Percentiles rank a stretch among this genome's conserved stretches.
phyloP scores from a whole-genome alignment of 2,888 invertebrate genomes.

The Acronicta leporina region DNA sequence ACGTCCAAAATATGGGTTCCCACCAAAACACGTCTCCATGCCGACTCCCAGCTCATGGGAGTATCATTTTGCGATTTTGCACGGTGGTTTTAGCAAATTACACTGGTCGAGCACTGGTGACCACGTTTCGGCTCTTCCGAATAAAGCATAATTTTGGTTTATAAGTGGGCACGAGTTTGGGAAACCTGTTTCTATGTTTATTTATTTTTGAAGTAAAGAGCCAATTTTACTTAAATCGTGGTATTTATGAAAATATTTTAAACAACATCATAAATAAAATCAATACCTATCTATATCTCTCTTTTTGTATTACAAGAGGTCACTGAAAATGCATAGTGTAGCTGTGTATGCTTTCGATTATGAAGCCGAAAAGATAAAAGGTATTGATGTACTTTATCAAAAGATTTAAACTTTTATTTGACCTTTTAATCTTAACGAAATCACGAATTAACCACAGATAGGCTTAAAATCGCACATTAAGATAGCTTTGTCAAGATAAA shows the following conservation, averaged over 20 bases:
- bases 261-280: too few relatives aligned
- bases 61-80: slow-evolving; percentile 56
- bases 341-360: neutral
- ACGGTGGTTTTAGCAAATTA: slow-evolving; percentile 55
- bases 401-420: neutral
- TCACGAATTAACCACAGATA: slow-evolving; percentile 11
- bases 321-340: too few relatives aligned
- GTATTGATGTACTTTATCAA: slow-evolving; percentile 2
- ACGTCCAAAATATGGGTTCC: slow-evolving; percentile 32
- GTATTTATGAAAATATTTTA: too few relatives aligned
- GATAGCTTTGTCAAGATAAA: slow-evolving; percentile 18
- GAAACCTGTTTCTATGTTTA: slow-evolving; percentile 42
- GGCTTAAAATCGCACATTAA: neutral
- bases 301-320: neutral
- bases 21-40: slow-evolving; percentile 42
- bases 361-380: neutral
- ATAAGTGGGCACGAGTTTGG: slow-evolving; percentile 37
- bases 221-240: too few relatives aligned
- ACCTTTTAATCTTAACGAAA: slow-evolving; percentile 8
- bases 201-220: slow-evolving; percentile 22
- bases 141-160: slow-evolving; percentile 37
- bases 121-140: slow-evolving; percentile 44
- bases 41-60: slow-evolving; percentile 32
- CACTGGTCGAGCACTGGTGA: slow-evolving; percentile 10
- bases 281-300: too few relatives aligned